Evolutionary conservation across 2,888 invertebrate genomes (phyloP).

Genomic region (Apantesis nais): DNA sequence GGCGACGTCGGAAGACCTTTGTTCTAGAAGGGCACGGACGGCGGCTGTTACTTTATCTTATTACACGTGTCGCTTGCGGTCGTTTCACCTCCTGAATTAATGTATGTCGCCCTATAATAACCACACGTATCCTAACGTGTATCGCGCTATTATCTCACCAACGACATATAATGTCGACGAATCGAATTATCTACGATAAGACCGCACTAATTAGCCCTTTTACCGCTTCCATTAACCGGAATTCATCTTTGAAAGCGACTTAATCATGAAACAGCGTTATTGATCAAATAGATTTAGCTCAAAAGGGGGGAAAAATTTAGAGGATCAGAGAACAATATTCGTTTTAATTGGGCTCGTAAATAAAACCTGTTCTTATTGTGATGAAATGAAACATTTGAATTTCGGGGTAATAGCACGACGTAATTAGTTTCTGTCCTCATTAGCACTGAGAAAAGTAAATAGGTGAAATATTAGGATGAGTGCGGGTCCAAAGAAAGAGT

Average conservation of each 20-base stretch:
- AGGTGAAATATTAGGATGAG: conserved; percentile 62
- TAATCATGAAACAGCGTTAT: conserved; percentile 50
- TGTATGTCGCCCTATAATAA: conserved; percentile 64
- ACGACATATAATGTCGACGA: conserved; percentile 48
- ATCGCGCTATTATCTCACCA: conserved; percentile 48
- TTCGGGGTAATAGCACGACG: conserved; percentile 42
- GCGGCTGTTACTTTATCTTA: conserved; percentile 74
- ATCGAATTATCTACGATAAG: conserved; percentile 56
- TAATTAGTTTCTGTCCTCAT: conserved; percentile 60
- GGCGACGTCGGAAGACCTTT: conserved; percentile 74
- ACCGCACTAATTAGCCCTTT: conserved; percentile 55
- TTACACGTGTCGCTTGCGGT: conserved; percentile 75
- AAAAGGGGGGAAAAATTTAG: conserved; percentile 38
- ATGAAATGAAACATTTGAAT: conserved; percentile 46
- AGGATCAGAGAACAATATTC: conserved; percentile 38
- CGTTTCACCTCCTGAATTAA: conserved; percentile 71
- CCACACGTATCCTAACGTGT: conserved; percentile 47
- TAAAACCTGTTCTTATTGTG: conserved; percentile 52
- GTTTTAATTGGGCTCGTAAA: conserved; percentile 59
- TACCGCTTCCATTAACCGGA: conserved; percentile 57
- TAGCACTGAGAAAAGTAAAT: conserved; percentile 65
- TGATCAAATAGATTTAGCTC: conserved; percentile 35
- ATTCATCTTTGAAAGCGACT: conserved; percentile 52
- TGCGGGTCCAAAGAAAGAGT: conserved; percentile 52
- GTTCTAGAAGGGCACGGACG: conserved; percentile 67